Evolutionary conservation across 2,888 invertebrate genomes (phyloP).

Genomic region (Trilocha varians): DNA sequence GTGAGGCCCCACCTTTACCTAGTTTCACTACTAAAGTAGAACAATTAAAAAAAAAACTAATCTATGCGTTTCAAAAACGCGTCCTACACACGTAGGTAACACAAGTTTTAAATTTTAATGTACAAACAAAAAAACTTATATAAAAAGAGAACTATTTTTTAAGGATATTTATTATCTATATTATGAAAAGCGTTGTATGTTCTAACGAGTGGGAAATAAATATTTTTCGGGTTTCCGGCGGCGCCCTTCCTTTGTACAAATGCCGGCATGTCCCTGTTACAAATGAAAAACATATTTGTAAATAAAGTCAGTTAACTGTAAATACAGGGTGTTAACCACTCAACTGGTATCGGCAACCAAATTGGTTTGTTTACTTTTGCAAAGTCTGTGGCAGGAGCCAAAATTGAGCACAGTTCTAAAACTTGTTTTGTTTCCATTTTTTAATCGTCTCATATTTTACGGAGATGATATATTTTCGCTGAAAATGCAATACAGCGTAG

Average conservation of each 20-base stretch:
- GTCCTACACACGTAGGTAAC: slow-evolving; percentile 44
- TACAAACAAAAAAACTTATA: slow-evolving; percentile 53
- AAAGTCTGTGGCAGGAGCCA: too few relatives aligned
- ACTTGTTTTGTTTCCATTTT: too few relatives aligned
- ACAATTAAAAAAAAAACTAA: slow-evolving; percentile 4
- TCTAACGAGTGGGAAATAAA: slow-evolving; percentile 65
- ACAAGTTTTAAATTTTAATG: slow-evolving; percentile 31
- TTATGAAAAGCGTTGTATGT: slow-evolving; percentile 55
- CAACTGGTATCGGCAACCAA: too few relatives aligned
- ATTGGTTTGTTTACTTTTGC: too few relatives aligned
- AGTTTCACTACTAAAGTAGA: background rate
- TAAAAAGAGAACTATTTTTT: slow-evolving; percentile 36
- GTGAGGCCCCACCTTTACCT: slow-evolving; percentile 10
- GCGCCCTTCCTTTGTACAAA: slow-evolving; percentile 62
- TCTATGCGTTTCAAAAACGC: slow-evolving; percentile 30
- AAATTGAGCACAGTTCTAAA: too few relatives aligned
- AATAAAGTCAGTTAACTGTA: slow-evolving; percentile 2
- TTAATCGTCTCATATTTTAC: too few relatives aligned
- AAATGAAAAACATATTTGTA: slow-evolving; percentile 8
- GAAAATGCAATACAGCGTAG: too few relatives aligned
- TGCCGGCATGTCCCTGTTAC: slow-evolving; percentile 49
- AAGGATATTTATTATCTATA: slow-evolving; percentile 48
- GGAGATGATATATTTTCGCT: too few relatives aligned
- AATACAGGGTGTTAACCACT: too few relatives aligned
- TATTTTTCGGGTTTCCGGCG: slow-evolving; percentile 46